Evolutionary conservation across 2,113 vertebrate genomes (phyloP).

Genomic region (Zosterops borbonicus): DNA sequence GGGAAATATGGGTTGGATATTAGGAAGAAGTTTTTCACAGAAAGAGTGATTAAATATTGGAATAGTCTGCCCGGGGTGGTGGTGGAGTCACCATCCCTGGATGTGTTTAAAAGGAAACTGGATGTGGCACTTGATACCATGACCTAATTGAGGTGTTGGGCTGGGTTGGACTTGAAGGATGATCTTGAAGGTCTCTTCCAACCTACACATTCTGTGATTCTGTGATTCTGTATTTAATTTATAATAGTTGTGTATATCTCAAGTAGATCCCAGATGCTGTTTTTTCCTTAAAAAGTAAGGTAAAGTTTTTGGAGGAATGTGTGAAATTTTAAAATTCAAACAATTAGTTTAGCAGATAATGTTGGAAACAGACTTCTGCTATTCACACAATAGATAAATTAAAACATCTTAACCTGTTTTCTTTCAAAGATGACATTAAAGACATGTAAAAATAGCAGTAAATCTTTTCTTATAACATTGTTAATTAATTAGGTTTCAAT

Average conservation of each 20-base stretch:
- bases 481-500: conserved; percentile 82
- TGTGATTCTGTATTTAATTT: background rate
- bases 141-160: no score
- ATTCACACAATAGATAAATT: background rate
- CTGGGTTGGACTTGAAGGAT: no score
- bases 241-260: background rate
- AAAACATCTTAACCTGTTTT: conserved; percentile 2
- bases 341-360: background rate
- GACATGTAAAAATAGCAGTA: conserved; percentile 49
- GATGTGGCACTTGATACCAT: no score
- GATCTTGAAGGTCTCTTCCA: no score
- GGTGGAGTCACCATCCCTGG: no score
- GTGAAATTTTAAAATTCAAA: background rate
- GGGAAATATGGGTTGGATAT: no score
- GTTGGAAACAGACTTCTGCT: background rate
- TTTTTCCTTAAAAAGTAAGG: background rate
- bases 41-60: no score
- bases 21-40: no score
- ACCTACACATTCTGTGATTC: no score
- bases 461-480: conserved; percentile 67
- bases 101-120: no score
- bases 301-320: background rate
- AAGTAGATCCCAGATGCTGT: background rate
- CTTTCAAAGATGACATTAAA: conserved; percentile 33
- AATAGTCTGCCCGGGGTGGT: no score